These are phyloP conservation scores for Pseudococcus longispinus DNA, from an alignment of 2,888 invertebrate species.

Conservation along the genomic window DNA sequence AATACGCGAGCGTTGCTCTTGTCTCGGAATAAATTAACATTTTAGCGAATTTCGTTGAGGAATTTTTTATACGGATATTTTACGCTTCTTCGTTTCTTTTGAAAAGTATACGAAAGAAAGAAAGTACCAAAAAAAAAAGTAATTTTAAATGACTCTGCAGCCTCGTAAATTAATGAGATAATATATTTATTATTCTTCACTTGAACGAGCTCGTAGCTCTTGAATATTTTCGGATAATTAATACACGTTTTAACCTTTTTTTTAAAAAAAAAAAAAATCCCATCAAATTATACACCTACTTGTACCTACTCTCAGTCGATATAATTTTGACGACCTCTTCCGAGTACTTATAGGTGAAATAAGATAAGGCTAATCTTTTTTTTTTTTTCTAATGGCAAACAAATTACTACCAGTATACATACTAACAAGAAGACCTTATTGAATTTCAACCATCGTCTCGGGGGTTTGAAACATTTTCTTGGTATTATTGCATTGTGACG, in stretches of 20 bases:
- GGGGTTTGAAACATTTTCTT: neutral
- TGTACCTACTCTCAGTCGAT: neutral
- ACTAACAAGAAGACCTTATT: neutral
- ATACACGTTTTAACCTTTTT: slow-evolving; percentile 7
- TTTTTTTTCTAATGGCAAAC: neutral
- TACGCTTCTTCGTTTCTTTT: neutral
- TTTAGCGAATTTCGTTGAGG: neutral
- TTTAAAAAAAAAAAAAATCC: neutral
- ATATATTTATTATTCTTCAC: slow-evolving; percentile 21
- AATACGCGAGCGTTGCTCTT: neutral
- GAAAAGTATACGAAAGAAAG: neutral
- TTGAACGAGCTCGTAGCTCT: neutral
- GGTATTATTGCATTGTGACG: neutral
- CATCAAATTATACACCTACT: neutral
- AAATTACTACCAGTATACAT: neutral
- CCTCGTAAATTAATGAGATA: slow-evolving; percentile 28
- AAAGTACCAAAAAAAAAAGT: neutral
- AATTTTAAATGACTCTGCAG: slow-evolving; percentile 4
- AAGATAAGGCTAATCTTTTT: neutral
- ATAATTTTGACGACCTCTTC: neutral
- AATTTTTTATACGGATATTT: neutral
- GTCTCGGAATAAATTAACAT: neutral
- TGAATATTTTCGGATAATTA: slow-evolving; percentile 24
- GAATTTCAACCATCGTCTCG: neutral
- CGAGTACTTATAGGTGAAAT: neutral